Evolutionary conservation across 2,797 vertebrate genomes (phyloP).

Genomic region (Chrosomus eos): DNA sequence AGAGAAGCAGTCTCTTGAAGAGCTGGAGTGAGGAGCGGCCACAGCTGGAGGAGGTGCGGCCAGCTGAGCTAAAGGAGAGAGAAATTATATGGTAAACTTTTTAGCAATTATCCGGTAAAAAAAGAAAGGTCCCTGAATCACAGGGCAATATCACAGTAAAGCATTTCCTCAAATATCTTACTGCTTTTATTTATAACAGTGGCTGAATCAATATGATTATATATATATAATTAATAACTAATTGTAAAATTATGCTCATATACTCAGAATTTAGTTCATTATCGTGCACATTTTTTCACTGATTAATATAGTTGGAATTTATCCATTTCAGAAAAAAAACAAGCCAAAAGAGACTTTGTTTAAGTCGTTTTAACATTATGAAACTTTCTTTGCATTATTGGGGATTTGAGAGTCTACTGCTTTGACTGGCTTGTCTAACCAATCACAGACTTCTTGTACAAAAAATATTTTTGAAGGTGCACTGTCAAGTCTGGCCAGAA

Average conservation of each 20-base stretch:
- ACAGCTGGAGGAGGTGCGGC: constrained; percentile 54
- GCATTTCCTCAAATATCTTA: not conserved
- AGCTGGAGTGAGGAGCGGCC: constrained; percentile 55
- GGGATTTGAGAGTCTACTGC: not conserved
- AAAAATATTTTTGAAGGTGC: not conserved
- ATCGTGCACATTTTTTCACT: no score
- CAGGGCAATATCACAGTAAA: not conserved
- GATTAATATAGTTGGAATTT: no score
- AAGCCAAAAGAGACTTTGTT: no score
- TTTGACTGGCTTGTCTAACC: not conserved
- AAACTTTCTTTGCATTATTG: no score
- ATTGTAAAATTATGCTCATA: no score
- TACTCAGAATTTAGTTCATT: no score
- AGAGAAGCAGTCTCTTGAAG: constrained; percentile 68
- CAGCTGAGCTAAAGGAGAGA: constrained; percentile 69
- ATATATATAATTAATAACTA: no score
- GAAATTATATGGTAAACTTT: not conserved
- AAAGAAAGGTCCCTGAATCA: not conserved
- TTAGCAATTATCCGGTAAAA: not conserved
- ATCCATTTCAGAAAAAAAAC: no score
- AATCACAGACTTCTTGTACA: not conserved
- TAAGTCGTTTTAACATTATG: no score
- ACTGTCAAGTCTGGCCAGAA: constrained; percentile 56
- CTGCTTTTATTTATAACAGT: not conserved
- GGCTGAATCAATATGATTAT: no score